Conservation (phyloP, 2,113 vertebrate genomes). For the Speoplatyrhinus poulsoni region DNA sequence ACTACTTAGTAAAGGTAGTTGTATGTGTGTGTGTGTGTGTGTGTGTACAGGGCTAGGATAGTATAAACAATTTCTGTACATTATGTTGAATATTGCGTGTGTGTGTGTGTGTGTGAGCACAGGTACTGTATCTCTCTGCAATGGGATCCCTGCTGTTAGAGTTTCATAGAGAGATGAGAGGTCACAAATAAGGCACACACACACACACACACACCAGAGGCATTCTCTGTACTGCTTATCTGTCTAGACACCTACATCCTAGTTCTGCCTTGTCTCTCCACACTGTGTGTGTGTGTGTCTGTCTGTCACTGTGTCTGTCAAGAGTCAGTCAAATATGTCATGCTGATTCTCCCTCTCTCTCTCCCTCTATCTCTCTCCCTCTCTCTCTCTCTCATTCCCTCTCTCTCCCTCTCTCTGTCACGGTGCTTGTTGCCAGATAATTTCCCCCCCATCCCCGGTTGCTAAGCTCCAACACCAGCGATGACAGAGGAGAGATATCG, state of each 20-base stretch:
- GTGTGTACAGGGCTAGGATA: not conserved
- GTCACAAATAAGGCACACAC: not conserved
- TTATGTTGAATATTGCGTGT: constrained; percentile 6
- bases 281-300: constrained; percentile 1
- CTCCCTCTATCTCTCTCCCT: not conserved
- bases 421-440: constrained; percentile 18
- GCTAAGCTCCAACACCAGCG: constrained; percentile 4
- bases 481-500: constrained; percentile 5
- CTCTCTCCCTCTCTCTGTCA: not conserved
- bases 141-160: not conserved
- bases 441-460: constrained; percentile 9
- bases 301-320: not conserved
- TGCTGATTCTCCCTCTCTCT: not conserved
- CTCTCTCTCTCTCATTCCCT: not conserved
- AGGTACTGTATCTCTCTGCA: not conserved
- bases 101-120: not conserved
- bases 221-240: too few species aligned
- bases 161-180: not conserved
- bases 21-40: constrained; percentile 6
- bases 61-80: not conserved
- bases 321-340: not conserved
- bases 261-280: not conserved
- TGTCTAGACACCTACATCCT: not conserved
- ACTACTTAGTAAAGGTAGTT: not conserved
- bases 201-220: not conserved